Evolutionary conservation across 2,888 invertebrate species (phyloP).

Genomic region (Entomobrya proxima): DNA sequence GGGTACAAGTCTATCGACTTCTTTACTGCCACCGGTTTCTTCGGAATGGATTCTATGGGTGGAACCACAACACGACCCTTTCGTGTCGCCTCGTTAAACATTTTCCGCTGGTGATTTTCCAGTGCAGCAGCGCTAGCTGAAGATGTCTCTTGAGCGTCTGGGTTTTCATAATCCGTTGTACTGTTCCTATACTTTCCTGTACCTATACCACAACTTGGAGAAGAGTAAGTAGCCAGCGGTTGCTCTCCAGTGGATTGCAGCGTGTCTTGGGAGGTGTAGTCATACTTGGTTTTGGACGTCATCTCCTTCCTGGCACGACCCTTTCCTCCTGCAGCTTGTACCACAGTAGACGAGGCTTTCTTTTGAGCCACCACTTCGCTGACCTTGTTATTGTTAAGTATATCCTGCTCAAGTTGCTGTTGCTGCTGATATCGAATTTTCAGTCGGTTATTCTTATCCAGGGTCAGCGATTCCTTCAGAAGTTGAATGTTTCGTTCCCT

Average conservation of each 20-base stretch:
- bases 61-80: not conserved
- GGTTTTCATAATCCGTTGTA: conserved; percentile 49
- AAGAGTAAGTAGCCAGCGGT: conserved; percentile 1
- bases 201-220: not conserved
- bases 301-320: not conserved
- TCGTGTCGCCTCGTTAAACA: not conserved
- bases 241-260: not conserved
- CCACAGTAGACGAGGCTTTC: too few species aligned
- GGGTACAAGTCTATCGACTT: conserved; percentile 33
- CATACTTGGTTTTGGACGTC: not conserved
- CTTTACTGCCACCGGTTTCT: not conserved
- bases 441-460: conserved; percentile 43
- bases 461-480: conserved; percentile 21
- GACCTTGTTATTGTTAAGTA: not conserved
- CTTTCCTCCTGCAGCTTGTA: not conserved
- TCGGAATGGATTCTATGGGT: not conserved
- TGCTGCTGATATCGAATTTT: not conserved
- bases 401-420: not conserved
- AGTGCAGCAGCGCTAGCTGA: conserved; percentile 23
- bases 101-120: conserved; percentile 11
- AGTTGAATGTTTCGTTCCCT: conserved; percentile 30
- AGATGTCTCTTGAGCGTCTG: conserved; percentile 35
- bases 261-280: conserved; percentile 30
- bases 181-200: conserved; percentile 36
- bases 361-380: too few species aligned